Conservation (phyloP, 2,797 vertebrate species). For the Gadopsis marmoratus region DNA sequence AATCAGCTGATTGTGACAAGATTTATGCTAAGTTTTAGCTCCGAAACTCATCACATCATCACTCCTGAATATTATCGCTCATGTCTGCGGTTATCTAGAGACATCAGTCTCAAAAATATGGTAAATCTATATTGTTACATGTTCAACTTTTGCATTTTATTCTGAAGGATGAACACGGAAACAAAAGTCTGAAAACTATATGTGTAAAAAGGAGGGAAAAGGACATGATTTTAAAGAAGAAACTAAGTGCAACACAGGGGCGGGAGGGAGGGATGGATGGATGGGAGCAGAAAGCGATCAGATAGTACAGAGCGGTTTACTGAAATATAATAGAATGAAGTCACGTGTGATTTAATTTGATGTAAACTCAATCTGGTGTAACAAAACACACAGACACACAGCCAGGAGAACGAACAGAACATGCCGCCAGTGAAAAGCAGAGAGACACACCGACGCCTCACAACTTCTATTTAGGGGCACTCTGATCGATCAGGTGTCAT, state of each 20-base stretch:
- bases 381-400: background rate
- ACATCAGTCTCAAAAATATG: background rate
- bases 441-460: constrained; percentile 13
- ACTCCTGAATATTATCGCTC: background rate
- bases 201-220: background rate
- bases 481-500: constrained; percentile 11
- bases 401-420: background rate
- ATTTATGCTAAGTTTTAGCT: background rate
- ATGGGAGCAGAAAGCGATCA: background rate
- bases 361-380: constrained; percentile 14
- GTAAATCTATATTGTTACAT: background rate
- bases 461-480: background rate
- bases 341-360: constrained; percentile 24
- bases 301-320: background rate
- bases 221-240: background rate
- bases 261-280: background rate
- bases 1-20: constrained; percentile 60
- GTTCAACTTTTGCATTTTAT: background rate
- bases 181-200: background rate
- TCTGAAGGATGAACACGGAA: background rate
- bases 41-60: background rate
- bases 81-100: background rate
- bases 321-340: constrained; percentile 17
- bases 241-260: background rate
- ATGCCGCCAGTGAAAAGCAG: background rate